Conservation (phyloP, 2,797 vertebrate species). For the Melanotaenia pygmaea region DNA sequence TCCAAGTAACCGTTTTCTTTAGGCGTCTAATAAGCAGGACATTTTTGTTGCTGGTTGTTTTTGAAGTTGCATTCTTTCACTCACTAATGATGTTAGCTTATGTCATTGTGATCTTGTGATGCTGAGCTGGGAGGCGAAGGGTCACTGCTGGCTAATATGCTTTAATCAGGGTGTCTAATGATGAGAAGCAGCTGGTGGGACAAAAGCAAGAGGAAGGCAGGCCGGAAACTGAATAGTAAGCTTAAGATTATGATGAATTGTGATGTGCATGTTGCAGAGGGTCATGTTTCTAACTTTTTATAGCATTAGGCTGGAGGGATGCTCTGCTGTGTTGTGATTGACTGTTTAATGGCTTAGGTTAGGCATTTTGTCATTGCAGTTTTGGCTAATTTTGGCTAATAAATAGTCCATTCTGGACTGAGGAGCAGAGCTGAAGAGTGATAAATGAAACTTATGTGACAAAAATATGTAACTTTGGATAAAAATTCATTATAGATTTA, state of each 20-base stretch:
- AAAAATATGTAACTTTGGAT: not conserved
- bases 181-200: not conserved
- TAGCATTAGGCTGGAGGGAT: too few species aligned
- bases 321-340: too few species aligned
- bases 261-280: not conserved
- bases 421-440: not conserved
- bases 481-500: not conserved
- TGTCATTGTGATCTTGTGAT: not conserved
- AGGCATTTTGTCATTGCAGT: too few species aligned
- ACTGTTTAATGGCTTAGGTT: too few species aligned
- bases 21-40: not conserved
- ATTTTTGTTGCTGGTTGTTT: not conserved
- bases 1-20: not conserved
- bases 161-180: not conserved
- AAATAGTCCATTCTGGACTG: too few species aligned
- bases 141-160: slow-evolving; percentile 3
- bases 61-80: not conserved
- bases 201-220: not conserved
- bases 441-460: not conserved
- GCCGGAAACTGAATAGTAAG: not conserved
- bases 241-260: not conserved
- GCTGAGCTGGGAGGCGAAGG: not conserved
- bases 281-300: too few species aligned
- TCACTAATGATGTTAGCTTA: not conserved
- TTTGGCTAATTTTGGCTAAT: too few species aligned